Base-by-base conservation (phyloP, 2,888 invertebrate species). In the Drosophila peninsularis region DNA sequence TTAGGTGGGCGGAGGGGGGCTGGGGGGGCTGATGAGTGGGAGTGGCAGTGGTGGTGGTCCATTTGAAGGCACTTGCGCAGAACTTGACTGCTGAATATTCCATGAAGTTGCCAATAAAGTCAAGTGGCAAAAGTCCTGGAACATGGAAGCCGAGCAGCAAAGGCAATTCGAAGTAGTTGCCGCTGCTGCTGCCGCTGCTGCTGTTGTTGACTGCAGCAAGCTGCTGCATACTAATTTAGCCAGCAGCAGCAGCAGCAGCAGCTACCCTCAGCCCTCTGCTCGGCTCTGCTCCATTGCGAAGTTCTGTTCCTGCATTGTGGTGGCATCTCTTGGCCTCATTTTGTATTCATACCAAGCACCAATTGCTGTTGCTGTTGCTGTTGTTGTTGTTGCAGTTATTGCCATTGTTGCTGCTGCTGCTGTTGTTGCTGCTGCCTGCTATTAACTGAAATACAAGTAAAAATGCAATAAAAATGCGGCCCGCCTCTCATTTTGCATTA, bases 341-440 rank as follows among this genome's bases (percentile, higher is more conserved):
- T 87, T 82, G 90, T 85, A 91, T 92, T 91, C 91, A 91, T 91
- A 87, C 80, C 88, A 90, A 90, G 91, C 89, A 90, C 88, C 91
- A 89, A 90, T 90, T 78, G 73, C 77, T 75, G 73, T 68, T 78
- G 62, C 64, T 77, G 68, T 45, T 75, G 75, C 53, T 68, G 65
- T 72, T 79, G 71, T 70, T 53, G 39, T 36, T 41, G 19, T 34
- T 52, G 53, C 4, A 42, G 21, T 30, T 57, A 30, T 37, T 75
- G 53, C 34, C 63, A 44, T 24, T 63, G 53, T 30, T 62, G 47
- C 34, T 75, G 62, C 27, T 55, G 44, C 21, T 75, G 52, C 27
- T 70, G 50, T 13, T 58, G 45, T 17, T 60, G 52, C 52, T 76
- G 62, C 45, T 47, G 44, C 47, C 75, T 73, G 88, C 85, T 88